Percentiles rank a stretch among this genome's conserved stretches.
Conservation (phyloP, 1,140 invertebrate genomes). For the Campoletis sonorensis region DNA sequence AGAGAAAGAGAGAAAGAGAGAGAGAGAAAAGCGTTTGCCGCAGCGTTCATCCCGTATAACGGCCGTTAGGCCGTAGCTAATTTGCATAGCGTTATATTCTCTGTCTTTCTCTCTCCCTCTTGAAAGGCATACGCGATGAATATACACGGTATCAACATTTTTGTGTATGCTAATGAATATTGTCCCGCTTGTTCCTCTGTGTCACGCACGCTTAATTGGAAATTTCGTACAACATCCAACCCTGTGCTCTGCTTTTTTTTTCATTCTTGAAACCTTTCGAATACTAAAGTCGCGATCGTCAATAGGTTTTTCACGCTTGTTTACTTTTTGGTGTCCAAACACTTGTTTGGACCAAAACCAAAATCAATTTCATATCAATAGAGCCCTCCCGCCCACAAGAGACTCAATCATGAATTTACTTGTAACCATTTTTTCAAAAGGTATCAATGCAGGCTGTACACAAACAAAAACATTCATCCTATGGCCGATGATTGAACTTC, state of each 20-base stretch:
- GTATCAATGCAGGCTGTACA: no score
- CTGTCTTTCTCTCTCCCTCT: background rate
- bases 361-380: constrained; percentile 9
- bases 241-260: background rate
- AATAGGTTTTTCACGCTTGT: constrained; percentile 19
- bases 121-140: background rate
- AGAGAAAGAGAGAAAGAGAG: background rate
- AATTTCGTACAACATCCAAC: constrained; percentile 24
- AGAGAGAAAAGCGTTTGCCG: constrained; percentile 6
- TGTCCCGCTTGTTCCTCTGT: constrained; percentile 27
- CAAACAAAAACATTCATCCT: no score
- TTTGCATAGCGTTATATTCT: constrained; percentile 45
- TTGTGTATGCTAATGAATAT: constrained; percentile 40
- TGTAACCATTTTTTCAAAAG: background rate
- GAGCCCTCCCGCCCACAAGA: no score
- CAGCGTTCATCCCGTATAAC: constrained; percentile 34
- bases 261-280: background rate
- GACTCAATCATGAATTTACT: background rate
- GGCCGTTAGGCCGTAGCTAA: constrained; percentile 31
- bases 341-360: background rate
- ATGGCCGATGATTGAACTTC: no score
- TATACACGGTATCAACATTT: constrained; percentile 24
- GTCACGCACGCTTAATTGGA: constrained; percentile 31
- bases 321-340: constrained; percentile 12
- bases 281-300: background rate